Evolutionary conservation across 1,140 invertebrate species (phyloP).

Genomic region (Philotrypesis tridentata): DNA sequence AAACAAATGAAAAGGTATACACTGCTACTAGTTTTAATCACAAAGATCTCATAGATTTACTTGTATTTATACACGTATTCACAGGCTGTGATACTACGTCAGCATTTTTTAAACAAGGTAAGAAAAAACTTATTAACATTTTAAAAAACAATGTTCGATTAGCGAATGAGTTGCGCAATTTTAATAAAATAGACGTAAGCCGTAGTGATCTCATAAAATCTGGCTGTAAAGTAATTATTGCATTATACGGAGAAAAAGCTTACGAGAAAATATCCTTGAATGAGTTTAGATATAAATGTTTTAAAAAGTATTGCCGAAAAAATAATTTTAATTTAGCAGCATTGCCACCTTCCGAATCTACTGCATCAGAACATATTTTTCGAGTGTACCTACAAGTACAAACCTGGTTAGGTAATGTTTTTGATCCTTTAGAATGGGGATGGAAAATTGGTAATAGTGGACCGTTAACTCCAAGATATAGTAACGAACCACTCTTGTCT

Average conservation of each 20-base stretch:
- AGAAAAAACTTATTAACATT: background rate
- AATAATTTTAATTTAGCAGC: background rate
- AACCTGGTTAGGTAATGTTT: background rate
- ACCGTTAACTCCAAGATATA: too few species aligned
- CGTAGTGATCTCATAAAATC: too few species aligned
- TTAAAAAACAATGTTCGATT: too few species aligned
- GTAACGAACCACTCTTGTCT: too few species aligned
- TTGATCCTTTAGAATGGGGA: background rate
- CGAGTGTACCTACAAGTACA: background rate
- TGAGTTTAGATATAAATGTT: too few species aligned
- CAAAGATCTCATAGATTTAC: background rate
- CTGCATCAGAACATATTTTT: background rate
- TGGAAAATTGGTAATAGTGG: background rate
- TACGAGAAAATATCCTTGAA: too few species aligned
- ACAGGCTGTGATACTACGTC: background rate
- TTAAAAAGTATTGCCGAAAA: too few species aligned
- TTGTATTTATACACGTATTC: background rate
- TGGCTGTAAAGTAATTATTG: too few species aligned
- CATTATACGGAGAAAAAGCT: too few species aligned
- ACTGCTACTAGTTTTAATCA: background rate
- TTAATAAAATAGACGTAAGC: too few species aligned
- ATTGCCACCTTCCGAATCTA: background rate
- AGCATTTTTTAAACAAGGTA: background rate
- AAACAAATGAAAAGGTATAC: background rate
- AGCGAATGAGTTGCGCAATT: too few species aligned